These are phyloP conservation scores for Ciconia nigra DNA, from an alignment of 2,797 vertebrate species.

Conservation along the genomic window DNA sequence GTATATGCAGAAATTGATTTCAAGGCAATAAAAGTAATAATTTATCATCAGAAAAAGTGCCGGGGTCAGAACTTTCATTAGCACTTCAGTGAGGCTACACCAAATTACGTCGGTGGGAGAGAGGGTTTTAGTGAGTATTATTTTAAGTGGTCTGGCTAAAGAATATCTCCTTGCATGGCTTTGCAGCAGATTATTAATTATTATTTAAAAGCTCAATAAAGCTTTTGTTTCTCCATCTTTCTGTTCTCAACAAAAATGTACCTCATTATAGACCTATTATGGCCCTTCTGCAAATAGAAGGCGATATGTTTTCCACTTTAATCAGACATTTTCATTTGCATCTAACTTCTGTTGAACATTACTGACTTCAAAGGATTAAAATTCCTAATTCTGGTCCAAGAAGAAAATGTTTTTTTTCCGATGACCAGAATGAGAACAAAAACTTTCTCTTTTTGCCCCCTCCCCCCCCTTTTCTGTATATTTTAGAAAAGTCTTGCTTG, in stretches of 20 bases:
- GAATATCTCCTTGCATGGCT: background rate
- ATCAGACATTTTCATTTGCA: background rate
- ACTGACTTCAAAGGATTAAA: background rate
- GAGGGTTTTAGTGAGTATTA: background rate
- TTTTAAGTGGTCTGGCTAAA: background rate
- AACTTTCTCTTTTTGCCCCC: background rate
- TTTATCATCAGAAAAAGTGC: background rate
- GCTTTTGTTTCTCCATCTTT: background rate
- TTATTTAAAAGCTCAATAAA: background rate
- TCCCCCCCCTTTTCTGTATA: background rate
- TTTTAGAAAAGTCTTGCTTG: background rate
- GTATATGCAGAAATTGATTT: background rate
- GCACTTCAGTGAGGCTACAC: background rate
- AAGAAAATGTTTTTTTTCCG: background rate
- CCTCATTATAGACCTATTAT: background rate
- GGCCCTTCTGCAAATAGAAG: background rate
- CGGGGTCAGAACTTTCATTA: background rate
- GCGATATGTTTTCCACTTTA: background rate
- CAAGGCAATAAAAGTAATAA: background rate
- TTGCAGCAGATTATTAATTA: background rate
- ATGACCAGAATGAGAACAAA: background rate
- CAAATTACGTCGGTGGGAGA: background rate
- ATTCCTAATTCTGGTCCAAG: background rate
- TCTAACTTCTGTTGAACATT: background rate
- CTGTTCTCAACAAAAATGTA: background rate